Percentiles rank a stretch among this genome's conserved stretches.
Evolutionary conservation across 2,113 vertebrate genomes (phyloP).

Genomic region (Gallinago paraguaiae): DNA sequence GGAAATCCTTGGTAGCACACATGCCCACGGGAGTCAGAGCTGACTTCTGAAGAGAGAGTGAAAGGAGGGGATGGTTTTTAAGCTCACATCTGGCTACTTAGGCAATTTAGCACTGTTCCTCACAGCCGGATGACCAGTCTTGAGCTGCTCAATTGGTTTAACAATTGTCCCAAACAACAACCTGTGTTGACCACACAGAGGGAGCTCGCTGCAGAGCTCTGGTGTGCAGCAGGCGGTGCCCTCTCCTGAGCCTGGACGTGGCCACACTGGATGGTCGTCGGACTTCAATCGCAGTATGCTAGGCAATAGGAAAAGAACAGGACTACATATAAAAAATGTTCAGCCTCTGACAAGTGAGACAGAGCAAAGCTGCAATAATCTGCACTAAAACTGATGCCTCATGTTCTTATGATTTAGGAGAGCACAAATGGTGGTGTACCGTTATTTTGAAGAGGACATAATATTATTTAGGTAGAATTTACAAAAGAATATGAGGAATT

Average conservation of each 20-base stretch:
- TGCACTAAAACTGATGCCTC: not conserved
- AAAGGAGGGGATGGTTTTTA: not conserved
- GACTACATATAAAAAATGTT: not conserved
- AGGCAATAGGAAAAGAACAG: not conserved
- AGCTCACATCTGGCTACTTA: not conserved
- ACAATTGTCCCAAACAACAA: rapidly evolving
- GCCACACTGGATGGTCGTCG: not conserved
- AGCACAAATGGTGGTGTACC: not conserved
- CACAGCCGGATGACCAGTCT: not conserved
- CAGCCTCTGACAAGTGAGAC: not conserved
- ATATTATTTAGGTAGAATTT: not conserved
- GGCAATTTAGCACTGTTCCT: not conserved
- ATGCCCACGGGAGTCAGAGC: not conserved
- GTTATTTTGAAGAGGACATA: not conserved
- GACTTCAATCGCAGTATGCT: not conserved
- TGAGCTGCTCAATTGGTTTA: not conserved
- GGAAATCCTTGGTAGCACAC: too few relatives aligned
- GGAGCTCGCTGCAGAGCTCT: not conserved
- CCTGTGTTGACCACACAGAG: not conserved
- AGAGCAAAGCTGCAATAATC: not conserved
- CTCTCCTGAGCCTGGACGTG: rapidly evolving
- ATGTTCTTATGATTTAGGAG: not conserved
- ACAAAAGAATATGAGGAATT: not conserved
- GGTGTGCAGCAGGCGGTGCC: rapidly evolving
- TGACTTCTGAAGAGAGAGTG: not conserved